Percentiles rank a stretch among this genome's conserved stretches.
Conservation (phyloP, 1,140 invertebrate species). For the Sipha flava region DNA sequence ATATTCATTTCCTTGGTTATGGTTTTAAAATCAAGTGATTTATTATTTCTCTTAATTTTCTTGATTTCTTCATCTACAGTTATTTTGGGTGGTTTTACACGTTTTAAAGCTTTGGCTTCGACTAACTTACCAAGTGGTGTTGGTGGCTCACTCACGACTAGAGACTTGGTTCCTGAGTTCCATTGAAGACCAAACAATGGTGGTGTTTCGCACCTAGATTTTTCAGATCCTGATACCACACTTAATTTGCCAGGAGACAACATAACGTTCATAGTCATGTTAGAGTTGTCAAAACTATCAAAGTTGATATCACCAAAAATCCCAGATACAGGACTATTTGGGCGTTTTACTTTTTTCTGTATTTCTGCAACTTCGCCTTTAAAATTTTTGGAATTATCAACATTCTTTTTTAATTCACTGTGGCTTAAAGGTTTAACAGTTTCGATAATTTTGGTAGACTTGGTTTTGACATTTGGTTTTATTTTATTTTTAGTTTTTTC, state of each 20-base stretch:
- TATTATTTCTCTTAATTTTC: background rate
- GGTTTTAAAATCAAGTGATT: background rate
- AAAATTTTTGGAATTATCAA: too few relatives aligned
- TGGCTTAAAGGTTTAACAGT: too few relatives aligned
- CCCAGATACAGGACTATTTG: background rate
- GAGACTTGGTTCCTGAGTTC: background rate
- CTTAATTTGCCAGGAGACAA: background rate
- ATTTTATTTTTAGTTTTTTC: background rate
- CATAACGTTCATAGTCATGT: background rate
- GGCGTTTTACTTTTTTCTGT: background rate
- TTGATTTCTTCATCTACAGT: background rate
- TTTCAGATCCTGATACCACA: background rate
- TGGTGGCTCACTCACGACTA: background rate
- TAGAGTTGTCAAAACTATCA: background rate
- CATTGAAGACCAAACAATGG: background rate
- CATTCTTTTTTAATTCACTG: too few relatives aligned
- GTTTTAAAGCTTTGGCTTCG: conserved; percentile 6
- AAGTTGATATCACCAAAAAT: background rate
- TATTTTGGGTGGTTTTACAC: conserved; percentile 1
- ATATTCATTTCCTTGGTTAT: background rate
- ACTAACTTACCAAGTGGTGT: background rate
- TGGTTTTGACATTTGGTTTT: too few relatives aligned
- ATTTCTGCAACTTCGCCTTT: background rate
- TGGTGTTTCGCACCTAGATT: background rate
- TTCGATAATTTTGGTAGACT: too few relatives aligned